phyloP scores from a whole-genome alignment of 2,888 invertebrate genomes.

The Meiosimyza platycephala region DNA sequence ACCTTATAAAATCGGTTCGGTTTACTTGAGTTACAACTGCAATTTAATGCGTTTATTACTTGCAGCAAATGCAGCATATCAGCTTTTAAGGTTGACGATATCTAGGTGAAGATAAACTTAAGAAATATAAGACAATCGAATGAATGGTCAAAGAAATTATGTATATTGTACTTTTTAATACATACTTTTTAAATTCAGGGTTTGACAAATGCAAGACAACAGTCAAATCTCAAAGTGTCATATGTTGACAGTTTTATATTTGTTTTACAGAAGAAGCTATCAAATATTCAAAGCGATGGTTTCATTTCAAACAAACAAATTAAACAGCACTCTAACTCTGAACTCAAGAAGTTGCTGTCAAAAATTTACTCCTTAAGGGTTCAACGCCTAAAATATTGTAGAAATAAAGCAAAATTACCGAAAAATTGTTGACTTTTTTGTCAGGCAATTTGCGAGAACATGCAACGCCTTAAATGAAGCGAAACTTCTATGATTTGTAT shows the following conservation, averaged over 20 bases:
- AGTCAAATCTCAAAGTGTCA: too few species aligned
- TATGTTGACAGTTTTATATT: too few species aligned
- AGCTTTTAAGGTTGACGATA: background rate
- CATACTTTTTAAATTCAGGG: too few species aligned
- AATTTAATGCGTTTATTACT: slow-evolving; percentile 11
- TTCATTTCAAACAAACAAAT: too few species aligned
- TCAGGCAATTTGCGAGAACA: slow-evolving; percentile 30
- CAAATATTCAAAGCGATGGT: too few species aligned
- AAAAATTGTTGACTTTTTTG: slow-evolving; percentile 31
- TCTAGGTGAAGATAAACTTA: too few species aligned
- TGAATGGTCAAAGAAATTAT: too few species aligned
- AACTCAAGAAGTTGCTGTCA: slow-evolving; percentile 9
- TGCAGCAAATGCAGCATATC: background rate
- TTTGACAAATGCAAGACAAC: too few species aligned
- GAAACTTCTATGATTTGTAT: background rate
- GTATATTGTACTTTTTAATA: too few species aligned
- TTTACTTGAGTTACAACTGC: slow-evolving; percentile 20
- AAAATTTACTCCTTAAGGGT: slow-evolving; percentile 1
- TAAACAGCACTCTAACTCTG: too few species aligned
- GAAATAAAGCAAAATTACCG: slow-evolving; percentile 8
- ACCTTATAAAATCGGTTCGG: slow-evolving; percentile 20
- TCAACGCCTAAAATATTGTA: slow-evolving; percentile 13
- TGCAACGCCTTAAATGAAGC: slow-evolving; percentile 18
- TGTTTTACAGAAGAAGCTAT: too few species aligned
- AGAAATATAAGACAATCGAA: too few species aligned